Conservation (phyloP, 2,113 vertebrate genomes). For the Oreotragus oreotragus region DNA sequence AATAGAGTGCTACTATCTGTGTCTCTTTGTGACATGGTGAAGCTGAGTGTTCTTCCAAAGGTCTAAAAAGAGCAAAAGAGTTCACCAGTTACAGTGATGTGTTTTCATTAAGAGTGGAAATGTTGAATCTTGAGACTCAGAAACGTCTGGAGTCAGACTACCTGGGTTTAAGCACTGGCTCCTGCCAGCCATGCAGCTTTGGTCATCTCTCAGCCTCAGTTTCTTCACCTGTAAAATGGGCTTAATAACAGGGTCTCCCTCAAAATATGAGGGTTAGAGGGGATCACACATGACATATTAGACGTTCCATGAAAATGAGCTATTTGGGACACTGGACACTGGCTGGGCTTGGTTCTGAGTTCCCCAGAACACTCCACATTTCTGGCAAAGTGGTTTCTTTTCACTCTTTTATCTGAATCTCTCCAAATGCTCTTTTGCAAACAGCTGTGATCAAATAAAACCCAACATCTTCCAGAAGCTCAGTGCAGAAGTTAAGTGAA, state of each 20-base stretch:
- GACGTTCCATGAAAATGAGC: fast-evolving
- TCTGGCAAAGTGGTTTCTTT: neutral
- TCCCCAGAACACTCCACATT: neutral
- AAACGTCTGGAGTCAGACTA: neutral
- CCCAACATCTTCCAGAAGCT: neutral
- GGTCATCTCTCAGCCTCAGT: neutral
- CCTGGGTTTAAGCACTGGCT: neutral
- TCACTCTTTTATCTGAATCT: neutral
- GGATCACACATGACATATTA: fast-evolving
- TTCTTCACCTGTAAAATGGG: neutral
- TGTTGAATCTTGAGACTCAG: neutral
- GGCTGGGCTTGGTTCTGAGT: neutral
- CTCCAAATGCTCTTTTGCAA: neutral
- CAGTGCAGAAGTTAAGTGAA: neutral
- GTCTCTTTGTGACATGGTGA: neutral
- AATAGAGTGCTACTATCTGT: no score
- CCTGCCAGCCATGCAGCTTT: neutral
- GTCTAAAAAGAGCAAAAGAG: neutral
- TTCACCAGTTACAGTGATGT: neutral
- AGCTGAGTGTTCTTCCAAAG: neutral
- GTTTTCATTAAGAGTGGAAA: neutral
- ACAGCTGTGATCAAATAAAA: neutral
- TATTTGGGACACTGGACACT: neutral
- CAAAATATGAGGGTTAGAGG: neutral
- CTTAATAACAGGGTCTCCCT: neutral